Base-by-base conservation (phyloP, 2,113 vertebrate species). In the Lathamus discolor region DNA sequence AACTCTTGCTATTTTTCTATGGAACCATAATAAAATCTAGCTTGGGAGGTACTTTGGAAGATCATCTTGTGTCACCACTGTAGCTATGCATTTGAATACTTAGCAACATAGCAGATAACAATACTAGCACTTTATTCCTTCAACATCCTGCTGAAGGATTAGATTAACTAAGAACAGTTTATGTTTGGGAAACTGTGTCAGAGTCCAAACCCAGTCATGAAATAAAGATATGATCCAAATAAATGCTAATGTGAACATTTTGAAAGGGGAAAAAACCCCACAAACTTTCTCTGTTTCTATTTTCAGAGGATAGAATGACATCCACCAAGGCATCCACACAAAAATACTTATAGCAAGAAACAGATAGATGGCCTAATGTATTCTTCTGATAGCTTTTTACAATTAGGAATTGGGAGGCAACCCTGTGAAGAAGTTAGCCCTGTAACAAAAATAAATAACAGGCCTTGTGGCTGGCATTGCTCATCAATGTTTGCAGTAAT, bases 231-330 rank as follows among this genome's bases (percentile, higher is more conserved):
- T 15, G 18, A 44, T 51, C 13, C 25, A 44, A 49, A 49, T 41
- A 44, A 52, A 59, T 39, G 28, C 3, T 39, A 44, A 46, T 59
- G 3, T 31, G 11, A 83, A n/a, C 2, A 51, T 64, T 82, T 57
- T 24, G 55, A 18, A 51, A 64, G 12, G 15, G 17, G 5, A 2
- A 3, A 33, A 46, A 67, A 39, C 0, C 0, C 7, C 11, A 29
- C 23, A 44, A n/a, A 2, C 5, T 4, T 20, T 18, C 16, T 43
- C 1, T 17, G 0, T 15, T 9, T 64, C 10, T 70, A 6, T 51
- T 77, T 87, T 51, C 35, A 57, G 55, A n/a, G 5, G 5, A 51
- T 7, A 19, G 23, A 81, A 46, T 75, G 37, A 17, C 23, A 59
- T 29, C 33, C 3, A 70, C 63, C 63, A 28, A 57, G 27, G 13